phyloP scores from a whole-genome alignment of 2,888 invertebrate species.

The Lacanobia oleracea region DNA sequence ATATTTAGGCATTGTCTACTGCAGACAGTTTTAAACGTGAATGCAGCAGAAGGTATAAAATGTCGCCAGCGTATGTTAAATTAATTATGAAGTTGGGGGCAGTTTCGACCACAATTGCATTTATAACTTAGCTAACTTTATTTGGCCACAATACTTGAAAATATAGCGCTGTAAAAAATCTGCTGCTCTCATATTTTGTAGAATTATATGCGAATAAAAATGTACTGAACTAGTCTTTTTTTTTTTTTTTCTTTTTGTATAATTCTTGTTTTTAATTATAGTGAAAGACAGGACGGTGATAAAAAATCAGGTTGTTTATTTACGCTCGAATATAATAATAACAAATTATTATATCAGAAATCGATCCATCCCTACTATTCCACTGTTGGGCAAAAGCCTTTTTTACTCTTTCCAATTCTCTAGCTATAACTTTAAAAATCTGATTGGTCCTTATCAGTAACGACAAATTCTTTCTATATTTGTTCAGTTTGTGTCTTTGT shows the following conservation, averaged over 20 bases:
- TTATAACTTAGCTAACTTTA: slow-evolving; percentile 28
- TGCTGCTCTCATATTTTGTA: background rate
- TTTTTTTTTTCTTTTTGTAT: too few relatives aligned
- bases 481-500: too few relatives aligned
- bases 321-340: too few relatives aligned
- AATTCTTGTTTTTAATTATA: too few relatives aligned
- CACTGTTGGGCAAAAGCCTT: background rate
- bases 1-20: background rate
- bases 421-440: background rate
- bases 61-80: slow-evolving; percentile 4
- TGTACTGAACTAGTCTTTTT: too few relatives aligned
- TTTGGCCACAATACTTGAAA: slow-evolving; percentile 1
- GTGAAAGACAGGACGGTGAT: too few relatives aligned
- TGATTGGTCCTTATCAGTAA: background rate
- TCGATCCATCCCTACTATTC: background rate
- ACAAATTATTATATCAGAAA: too few relatives aligned
- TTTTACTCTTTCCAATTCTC: background rate
- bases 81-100: slow-evolving; percentile 18
- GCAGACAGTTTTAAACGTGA: slow-evolving; percentile 13
- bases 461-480: too few relatives aligned
- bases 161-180: slow-evolving; percentile 1
- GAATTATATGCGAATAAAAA: background rate
- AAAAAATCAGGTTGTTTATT: too few relatives aligned
- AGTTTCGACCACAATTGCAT: slow-evolving; percentile 32
- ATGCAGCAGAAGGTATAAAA: slow-evolving; percentile 7